Evolutionary conservation across 2,888 invertebrate species (phyloP).

Genomic region (Chymomyza procnemis): DNA sequence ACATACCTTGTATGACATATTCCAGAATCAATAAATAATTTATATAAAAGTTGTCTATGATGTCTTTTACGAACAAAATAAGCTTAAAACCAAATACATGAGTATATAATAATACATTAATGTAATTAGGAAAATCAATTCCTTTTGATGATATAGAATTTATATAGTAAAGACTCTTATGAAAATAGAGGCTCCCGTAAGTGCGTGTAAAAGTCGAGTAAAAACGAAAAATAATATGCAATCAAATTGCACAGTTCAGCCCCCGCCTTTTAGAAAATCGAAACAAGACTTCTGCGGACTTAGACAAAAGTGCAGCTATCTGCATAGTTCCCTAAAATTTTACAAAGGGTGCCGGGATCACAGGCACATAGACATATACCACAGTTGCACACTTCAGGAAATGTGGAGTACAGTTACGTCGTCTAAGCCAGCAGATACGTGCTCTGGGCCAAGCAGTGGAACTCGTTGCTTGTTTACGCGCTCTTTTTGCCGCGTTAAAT

Average conservation of each 20-base stretch:
- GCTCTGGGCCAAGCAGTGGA: background rate
- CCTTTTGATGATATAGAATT: too few species aligned
- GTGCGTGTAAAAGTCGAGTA: slow-evolving; percentile 48
- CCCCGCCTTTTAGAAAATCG: slow-evolving; percentile 52
- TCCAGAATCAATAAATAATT: background rate
- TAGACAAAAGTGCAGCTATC: background rate
- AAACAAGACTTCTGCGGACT: slow-evolving; percentile 54
- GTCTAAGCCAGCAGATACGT: slow-evolving; percentile 57
- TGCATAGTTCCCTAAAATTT: background rate
- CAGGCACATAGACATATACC: slow-evolving; percentile 23
- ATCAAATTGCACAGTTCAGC: slow-evolving; percentile 60
- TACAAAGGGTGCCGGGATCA: slow-evolving; percentile 2
- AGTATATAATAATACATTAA: background rate
- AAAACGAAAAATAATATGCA: slow-evolving; percentile 58
- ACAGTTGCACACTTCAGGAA: slow-evolving; percentile 17
- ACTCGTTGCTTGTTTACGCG: slow-evolving; percentile 62
- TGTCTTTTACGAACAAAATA: background rate
- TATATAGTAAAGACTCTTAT: too few species aligned
- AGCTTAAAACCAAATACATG: background rate
- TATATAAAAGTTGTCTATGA: background rate
- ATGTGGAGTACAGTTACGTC: slow-evolving; percentile 63
- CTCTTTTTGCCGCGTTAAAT: slow-evolving; percentile 73
- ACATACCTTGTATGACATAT: too few species aligned
- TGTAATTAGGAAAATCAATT: too few species aligned
- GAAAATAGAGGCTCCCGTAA: slow-evolving; percentile 63